Base-by-base conservation (phyloP, 2,888 invertebrate species). In the Cephus runcator region DNA sequence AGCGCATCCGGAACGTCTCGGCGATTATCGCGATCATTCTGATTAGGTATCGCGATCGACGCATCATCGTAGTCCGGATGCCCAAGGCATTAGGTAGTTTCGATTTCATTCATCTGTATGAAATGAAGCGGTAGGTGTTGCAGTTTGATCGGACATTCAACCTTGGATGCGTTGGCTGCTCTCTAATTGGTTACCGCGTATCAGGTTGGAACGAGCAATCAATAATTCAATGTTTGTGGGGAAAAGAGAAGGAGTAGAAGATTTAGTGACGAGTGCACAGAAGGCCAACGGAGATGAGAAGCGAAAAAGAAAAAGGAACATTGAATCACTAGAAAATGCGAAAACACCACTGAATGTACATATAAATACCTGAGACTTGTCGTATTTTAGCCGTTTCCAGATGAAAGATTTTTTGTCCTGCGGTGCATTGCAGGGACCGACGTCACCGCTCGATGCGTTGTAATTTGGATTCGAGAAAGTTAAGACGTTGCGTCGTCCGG, bases 401-500 rank as follows among this genome's bases (percentile, higher is more conserved):
- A 95, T 93, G 85, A 94, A 94, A 12, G 93, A 93, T 85, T 94
- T 94, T 80, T 93, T 93, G 83, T 93, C 93, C 30, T 89, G 87
- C 12, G 82, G 85, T 1, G 85, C 80, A 82, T 87, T 88, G 40
- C 86, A 83, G 4, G 92, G 92, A 15, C 88, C 88, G 71, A 93
- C 92, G 31, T 93, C 93, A 40, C 92, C 93, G 71, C 94, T 92
- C 4, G 93, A 93, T 74, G 92, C 93, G 85, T 94, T 94, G 90
- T 98, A 98, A 90, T 97, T 97, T 4, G 98, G 98, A 92, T 98
- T 98, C 73, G 97, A 95, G 92, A 97, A 98, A 0, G 97, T 97
- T 85, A 97, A 93, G 34, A 96, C 96, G 73, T 96, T 96, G 83
- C 95, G 93, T 33, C 95, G 93, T 36, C 93, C 93, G 11, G 93